phyloP scores from a whole-genome alignment of 2,113 vertebrate genomes.

The Dolichallabes microphthalmus region DNA sequence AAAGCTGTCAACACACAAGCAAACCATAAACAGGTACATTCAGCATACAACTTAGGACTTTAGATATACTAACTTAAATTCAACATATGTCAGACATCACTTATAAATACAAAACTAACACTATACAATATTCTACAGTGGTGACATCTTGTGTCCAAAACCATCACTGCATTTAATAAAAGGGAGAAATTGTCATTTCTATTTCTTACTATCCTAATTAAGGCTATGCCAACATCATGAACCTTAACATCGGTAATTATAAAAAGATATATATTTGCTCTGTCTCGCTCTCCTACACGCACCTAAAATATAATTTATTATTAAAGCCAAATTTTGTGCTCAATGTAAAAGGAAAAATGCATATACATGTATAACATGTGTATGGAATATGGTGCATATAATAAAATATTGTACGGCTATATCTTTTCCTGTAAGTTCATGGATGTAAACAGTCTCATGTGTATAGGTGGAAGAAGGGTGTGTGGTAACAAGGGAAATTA shows the following conservation, averaged over 20 bases:
- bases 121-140: slow-evolving; percentile 19
- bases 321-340: not conserved
- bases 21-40: not conserved
- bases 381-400: not conserved
- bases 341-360: not conserved
- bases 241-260: not conserved
- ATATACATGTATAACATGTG: not conserved
- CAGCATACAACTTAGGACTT: not conserved
- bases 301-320: not conserved
- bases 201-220: not conserved
- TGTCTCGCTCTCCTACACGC: not conserved
- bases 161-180: not conserved
- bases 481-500: slow-evolving; percentile 20
- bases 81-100: not conserved
- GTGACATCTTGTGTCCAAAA: slow-evolving; percentile 50
- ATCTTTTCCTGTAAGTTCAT: not conserved
- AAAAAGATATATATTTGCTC: too few species aligned
- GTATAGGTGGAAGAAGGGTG: slow-evolving; percentile 4
- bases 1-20: slow-evolving; percentile 69
- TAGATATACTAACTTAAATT: not conserved
- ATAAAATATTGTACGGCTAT: not conserved
- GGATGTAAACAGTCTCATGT: not conserved
- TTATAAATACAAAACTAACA: not conserved
- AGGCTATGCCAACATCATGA: not conserved
- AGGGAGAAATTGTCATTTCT: not conserved